A percentile compares a stretch with the other conserved stretches of the same genome.
Conservation (phyloP, 2,113 vertebrate species). For the Genyomyrus donnyi region DNA sequence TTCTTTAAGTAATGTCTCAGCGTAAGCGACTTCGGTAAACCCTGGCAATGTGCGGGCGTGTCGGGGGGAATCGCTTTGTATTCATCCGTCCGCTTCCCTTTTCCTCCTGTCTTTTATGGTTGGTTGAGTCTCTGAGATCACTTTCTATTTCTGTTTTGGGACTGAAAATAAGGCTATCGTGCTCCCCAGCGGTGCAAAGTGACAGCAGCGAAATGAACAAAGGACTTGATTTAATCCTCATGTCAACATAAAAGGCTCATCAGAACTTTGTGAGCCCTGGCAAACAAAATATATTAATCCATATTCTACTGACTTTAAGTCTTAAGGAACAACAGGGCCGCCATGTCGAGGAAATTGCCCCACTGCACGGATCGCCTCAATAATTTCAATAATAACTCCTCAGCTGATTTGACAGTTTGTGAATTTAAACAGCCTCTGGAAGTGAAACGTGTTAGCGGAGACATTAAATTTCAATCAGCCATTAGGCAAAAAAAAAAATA, state of each 20-base stretch:
- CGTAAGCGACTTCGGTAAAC: neutral
- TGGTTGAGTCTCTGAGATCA: constrained; percentile 9
- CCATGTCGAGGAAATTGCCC: neutral
- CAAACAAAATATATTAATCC: constrained; percentile 13
- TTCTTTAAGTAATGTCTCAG: neutral
- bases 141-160: constrained; percentile 14
- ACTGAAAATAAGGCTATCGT: constrained; percentile 8
- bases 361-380: constrained; percentile 7
- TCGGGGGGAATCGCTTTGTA: neutral
- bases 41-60: too few species aligned
- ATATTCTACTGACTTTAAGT: neutral
- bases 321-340: neutral
- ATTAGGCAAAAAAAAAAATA: neutral
- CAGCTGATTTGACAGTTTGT: constrained; percentile 17
- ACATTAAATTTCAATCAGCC: constrained; percentile 17
- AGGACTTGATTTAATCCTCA: constrained; percentile 14
- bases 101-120: constrained; percentile 11
- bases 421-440: constrained; percentile 17
- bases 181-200: neutral
- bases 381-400: constrained; percentile 16
- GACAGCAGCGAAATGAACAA: constrained; percentile 11
- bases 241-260: constrained; percentile 5
- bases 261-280: constrained; percentile 1
- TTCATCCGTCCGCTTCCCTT: constrained; percentile 4
- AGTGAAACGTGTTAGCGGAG: neutral